Base-by-base conservation (phyloP, 1,140 invertebrate genomes). In the Ceratina calcarata region DNA sequence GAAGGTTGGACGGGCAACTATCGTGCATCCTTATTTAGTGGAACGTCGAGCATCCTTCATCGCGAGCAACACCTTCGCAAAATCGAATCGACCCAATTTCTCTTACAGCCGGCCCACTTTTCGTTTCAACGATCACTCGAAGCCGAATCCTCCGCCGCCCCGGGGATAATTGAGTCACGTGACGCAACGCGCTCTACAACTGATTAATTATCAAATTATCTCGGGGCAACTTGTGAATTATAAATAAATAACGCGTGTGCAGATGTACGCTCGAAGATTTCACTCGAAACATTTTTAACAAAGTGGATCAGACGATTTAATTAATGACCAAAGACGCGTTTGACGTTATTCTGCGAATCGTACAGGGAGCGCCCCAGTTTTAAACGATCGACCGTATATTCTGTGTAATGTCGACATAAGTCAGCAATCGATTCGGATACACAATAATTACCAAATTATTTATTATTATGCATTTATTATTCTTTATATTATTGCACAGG, bases 81-180 rank as follows among this genome's bases (percentile, higher is more conserved):
- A n/a, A 75, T 67, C 32, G 3, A 60, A 27, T 37, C 61, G 67
- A 51, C 75, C 49, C 27, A 64, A 45, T 78, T 71, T 57, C 16
- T 12, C 12, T 45, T 13, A 15, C 24, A 20, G 32, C 27, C n/a
- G 18, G 12, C 4, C 49, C 58, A 22, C 49, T 70, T 77, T 22
- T 10, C 27, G 27, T 61, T 37, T 51, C 58, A 62, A 70, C n/a
- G 15, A 24, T 16, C 32, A 10, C 24, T 32, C 1, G 32, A 1
- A 45, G 27, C 4, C 18, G 7, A 60, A 22, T 37, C 13, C n/a
- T 10, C 15, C 27, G 4, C 51, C n/a, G 13, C 15, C 20, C 1
- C 51, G 22, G 15, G 20, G 7, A 8, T 45, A 64, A 57, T 64
- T 62, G 49, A 37, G 18, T 32, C 37, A 16, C 37, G 53, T 3